These are phyloP conservation scores for Hetaerina americana DNA, from an alignment of 1,140 invertebrate genomes.

Conservation along the genomic window DNA sequence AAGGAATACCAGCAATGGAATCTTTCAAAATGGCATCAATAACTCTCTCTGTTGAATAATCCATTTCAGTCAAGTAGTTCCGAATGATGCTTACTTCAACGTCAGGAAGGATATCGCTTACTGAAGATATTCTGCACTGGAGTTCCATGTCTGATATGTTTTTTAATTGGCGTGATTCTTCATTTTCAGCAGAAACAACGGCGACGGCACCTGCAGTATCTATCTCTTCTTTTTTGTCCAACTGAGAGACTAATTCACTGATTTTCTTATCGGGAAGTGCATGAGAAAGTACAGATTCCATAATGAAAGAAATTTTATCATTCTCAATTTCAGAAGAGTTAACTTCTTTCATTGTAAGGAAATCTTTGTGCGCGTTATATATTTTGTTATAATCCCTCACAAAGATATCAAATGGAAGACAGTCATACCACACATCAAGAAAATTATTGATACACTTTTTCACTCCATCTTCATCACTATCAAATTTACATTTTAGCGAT, in stretches of 20 bases:
- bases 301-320: background rate
- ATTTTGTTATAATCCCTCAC: background rate
- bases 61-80: background rate
- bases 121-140: background rate
- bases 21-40: background rate
- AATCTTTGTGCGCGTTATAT: background rate
- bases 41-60: background rate
- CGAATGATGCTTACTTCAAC: background rate
- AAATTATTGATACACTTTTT: background rate
- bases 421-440: background rate
- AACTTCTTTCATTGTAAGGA: background rate
- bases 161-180: too few relatives aligned
- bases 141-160: background rate
- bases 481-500: background rate
- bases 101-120: background rate
- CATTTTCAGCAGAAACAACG: background rate
- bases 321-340: background rate
- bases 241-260: background rate
- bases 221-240: background rate
- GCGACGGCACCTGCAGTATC: background rate
- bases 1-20: background rate
- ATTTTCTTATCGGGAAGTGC: background rate
- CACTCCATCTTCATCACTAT: background rate
- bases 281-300: background rate
- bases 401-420: background rate